Base-by-base conservation (phyloP, 2,888 invertebrate genomes). In the Cantharis nigra region DNA sequence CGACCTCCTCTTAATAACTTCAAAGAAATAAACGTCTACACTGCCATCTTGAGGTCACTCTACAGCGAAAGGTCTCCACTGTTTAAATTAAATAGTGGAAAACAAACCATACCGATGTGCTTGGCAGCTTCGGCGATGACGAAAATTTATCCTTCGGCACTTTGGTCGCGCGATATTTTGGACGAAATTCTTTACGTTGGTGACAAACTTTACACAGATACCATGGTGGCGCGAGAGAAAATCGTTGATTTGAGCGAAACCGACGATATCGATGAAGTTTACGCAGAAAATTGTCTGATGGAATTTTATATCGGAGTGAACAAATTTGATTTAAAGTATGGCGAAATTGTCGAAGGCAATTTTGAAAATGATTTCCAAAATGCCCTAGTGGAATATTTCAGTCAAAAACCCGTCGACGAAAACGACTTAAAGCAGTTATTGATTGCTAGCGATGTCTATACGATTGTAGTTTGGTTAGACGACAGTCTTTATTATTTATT, bases 1-100 rank as follows among this genome's bases (percentile, higher is more conserved):
- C 86, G 85, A 72, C 90, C 90, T 0, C 88, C 90, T 0, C 75
- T 90, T 5, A 84, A 88, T 63, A 84, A 88, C 76, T 91, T 89
- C 82, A 83, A 80, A 1, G 85, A 84, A 18, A 74, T 90, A 4
- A 85, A 86, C 7, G 87, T 87, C 0, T 85, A 83, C 28, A 85
- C 87, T 0, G 90, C 89, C 2, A 89, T 90, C 7, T 77, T 90
- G 49, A 78, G 87, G 9, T 83, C 87, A 1, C 82, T 80, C 9
- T 79, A 80, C 10, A 86, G 85, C 75, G 84, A 87, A 77, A 83
- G 83, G 9, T 80, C 80, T 70, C 75, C 69, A 1, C 49, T 74
- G n/a, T 82, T 80, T 79, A 85, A 85, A 69, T 78, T 85, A 14
- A 85, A 84, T 71, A 80, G 81, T 4, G 87, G 87, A 3, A 87